Evolutionary conservation across 2,113 vertebrate genomes (phyloP).

Genomic region (Pelodiscus sinensis): DNA sequence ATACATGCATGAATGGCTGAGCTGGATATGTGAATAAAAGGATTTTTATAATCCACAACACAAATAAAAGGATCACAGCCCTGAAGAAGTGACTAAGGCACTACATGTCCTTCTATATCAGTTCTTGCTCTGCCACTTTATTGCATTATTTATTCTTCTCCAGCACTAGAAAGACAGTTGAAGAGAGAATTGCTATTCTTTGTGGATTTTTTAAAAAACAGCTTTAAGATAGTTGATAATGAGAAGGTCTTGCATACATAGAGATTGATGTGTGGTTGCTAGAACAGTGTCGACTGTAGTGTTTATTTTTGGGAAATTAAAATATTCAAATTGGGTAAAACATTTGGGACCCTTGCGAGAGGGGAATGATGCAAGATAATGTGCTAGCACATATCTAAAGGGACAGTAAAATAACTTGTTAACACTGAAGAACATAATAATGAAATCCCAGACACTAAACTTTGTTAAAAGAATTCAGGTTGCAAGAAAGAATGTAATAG

Average conservation of each 20-base stretch:
- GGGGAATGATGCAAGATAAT: background rate
- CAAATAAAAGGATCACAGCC: background rate
- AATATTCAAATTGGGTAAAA: background rate
- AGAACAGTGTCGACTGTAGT: background rate
- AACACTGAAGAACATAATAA: background rate
- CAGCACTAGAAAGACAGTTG: background rate
- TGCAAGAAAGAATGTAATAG: no score
- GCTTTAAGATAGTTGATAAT: background rate
- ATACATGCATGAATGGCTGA: background rate
- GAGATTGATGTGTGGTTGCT: background rate
- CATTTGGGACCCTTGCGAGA: background rate
- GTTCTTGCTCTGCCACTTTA: background rate
- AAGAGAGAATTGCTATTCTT: background rate
- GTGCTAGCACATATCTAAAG: background rate
- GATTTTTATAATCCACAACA: background rate
- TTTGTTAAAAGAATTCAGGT: background rate
- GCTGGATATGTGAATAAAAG: background rate
- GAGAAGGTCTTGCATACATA: background rate
- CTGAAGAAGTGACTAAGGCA: background rate
- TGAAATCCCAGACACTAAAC: background rate
- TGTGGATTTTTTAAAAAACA: background rate
- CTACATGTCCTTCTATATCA: background rate
- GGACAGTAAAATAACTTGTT: background rate
- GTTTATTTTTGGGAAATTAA: background rate
- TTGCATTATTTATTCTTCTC: background rate